These are phyloP conservation scores for Nomada ruficornis DNA, from an alignment of 2,888 invertebrate genomes.

Conservation along the genomic window DNA sequence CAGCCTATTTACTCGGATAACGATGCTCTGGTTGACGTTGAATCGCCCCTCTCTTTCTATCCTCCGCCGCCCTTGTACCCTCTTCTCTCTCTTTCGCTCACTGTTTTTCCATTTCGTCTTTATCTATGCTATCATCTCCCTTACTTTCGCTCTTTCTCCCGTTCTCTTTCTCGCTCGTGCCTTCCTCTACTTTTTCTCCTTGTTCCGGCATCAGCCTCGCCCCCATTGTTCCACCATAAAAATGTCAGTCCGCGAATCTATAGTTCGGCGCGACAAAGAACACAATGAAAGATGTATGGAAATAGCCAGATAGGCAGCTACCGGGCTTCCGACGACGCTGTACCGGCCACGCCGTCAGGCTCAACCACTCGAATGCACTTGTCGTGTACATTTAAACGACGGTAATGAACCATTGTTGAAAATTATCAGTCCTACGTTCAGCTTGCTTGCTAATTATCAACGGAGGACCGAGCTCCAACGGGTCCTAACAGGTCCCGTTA, in stretches of 20 bases:
- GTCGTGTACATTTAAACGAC: conserved; percentile 82
- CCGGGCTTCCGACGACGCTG: conserved; percentile 52
- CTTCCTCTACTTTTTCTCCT: conserved; percentile 53
- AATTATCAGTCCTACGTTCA: conserved; percentile 80
- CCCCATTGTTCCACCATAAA: conserved; percentile 82
- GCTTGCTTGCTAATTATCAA: conserved; percentile 71
- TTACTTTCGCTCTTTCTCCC: conserved; percentile 48
- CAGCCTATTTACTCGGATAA: conserved; percentile 82
- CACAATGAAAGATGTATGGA: conserved; percentile 83
- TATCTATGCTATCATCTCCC: conserved; percentile 44
- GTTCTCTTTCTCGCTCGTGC: conserved; percentile 36
- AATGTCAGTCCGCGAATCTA: conserved; percentile 82
- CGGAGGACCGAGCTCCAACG: conserved; percentile 51
- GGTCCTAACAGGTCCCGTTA: neutral
- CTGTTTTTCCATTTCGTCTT: conserved; percentile 52
- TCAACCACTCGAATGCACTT: conserved; percentile 82
- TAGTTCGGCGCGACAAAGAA: conserved; percentile 80
- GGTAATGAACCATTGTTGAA: conserved; percentile 82
- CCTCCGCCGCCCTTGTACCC: conserved; percentile 39
- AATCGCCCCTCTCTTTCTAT: conserved; percentile 69
- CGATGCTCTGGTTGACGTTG: conserved; percentile 79
- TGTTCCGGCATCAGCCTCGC: conserved; percentile 63
- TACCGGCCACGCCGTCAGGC: conserved; percentile 55
- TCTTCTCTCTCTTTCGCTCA: conserved; percentile 26
- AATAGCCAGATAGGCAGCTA: conserved; percentile 79